Conservation (phyloP, 92 coral and sea anemone genomes). For the Phenganax marumi region DNA sequence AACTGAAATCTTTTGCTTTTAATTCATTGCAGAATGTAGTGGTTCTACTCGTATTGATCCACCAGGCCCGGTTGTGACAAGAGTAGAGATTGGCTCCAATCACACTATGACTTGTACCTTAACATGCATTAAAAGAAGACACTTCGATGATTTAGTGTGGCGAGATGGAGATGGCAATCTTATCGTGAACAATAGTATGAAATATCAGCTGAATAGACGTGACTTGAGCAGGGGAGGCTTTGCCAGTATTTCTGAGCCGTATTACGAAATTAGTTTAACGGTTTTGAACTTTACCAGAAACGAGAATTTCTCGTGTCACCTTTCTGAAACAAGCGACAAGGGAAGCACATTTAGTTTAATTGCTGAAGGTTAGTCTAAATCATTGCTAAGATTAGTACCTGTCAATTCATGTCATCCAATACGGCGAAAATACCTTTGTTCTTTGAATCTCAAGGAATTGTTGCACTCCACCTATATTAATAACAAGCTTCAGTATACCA, state of each 20-base stretch:
- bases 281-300: neutral
- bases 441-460: neutral
- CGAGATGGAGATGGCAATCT: slow-evolving; percentile 1
- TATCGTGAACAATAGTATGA: neutral
- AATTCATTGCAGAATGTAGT: neutral
- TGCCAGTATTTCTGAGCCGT: neutral
- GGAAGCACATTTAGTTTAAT: neutral
- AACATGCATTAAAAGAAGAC: neutral
- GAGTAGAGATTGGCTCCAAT: neutral
- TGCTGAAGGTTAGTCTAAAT: too few species aligned
- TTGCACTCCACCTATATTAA: too few species aligned
- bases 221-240: neutral
- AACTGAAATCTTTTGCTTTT: neutral
- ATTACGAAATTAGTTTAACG: neutral
- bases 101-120: neutral
- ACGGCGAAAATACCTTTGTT: neutral
- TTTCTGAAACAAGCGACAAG: neutral
- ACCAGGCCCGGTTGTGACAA: neutral
- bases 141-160: neutral
- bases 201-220: neutral
- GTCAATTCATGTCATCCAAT: neutral
- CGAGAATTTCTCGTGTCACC: neutral
- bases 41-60: neutral
- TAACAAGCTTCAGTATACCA: too few species aligned
- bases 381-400: too few species aligned